phyloP scores from a whole-genome alignment of 2,888 invertebrate genomes.

The Allophyes oxyacanthae region DNA sequence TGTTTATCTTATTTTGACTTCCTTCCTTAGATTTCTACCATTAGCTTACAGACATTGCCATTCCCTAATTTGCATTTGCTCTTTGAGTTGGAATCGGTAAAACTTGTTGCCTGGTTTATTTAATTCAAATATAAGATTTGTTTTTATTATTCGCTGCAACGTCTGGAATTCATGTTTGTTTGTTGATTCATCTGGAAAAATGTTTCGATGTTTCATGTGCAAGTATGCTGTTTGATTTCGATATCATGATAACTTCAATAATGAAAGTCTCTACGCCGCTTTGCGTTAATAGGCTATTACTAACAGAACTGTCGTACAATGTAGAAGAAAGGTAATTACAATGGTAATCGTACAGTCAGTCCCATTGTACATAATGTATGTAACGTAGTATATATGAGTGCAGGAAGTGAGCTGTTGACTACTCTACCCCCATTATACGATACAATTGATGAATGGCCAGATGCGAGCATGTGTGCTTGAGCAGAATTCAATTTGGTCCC shows the following conservation, averaged over 20 bases:
- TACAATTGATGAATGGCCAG: conserved; percentile 85
- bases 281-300: conserved; percentile 13
- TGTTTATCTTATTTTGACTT: conserved; percentile 60
- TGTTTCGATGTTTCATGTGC: neutral
- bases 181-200: neutral
- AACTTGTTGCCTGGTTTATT: conserved; percentile 31
- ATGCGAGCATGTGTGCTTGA: conserved; percentile 82
- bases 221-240: neutral
- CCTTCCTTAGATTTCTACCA: conserved; percentile 57
- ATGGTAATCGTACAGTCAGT: conserved; percentile 42
- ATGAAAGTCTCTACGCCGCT: neutral
- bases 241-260: neutral
- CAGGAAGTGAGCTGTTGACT: conserved; percentile 82
- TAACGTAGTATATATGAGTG: conserved; percentile 57
- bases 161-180: conserved; percentile 4
- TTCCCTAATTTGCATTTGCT: conserved; percentile 47
- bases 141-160: conserved; percentile 24
- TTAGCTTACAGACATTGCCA: conserved; percentile 43
- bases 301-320: conserved; percentile 36
- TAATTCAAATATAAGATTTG: conserved; percentile 18
- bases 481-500: conserved; percentile 85
- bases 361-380: conserved; percentile 50
- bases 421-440: conserved; percentile 80
- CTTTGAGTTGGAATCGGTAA: conserved; percentile 17
- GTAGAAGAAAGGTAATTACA: conserved; percentile 56